These are phyloP conservation scores for Rhagium mordax DNA, from an alignment of 2,888 invertebrate species.

Conservation along the genomic window DNA sequence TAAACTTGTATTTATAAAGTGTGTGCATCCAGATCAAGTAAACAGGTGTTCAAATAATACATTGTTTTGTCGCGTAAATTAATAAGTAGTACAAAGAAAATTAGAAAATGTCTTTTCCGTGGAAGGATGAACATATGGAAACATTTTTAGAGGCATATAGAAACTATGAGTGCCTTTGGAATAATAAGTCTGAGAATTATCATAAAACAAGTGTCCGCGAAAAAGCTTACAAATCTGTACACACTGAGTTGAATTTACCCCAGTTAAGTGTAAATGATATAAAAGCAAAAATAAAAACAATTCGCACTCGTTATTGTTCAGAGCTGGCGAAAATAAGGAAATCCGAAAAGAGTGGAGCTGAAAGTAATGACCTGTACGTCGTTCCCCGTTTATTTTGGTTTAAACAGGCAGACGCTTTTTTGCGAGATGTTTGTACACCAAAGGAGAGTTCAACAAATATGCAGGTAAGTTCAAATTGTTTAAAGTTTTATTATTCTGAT, in stretches of 20 bases:
- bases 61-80: background rate
- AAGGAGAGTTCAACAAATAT: slow-evolving; percentile 34
- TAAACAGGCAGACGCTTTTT: slow-evolving; percentile 33
- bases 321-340: slow-evolving; percentile 58
- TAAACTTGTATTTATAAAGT: background rate
- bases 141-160: background rate
- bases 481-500: background rate
- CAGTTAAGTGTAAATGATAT: slow-evolving; percentile 20
- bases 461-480: slow-evolving; percentile 19
- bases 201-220: background rate
- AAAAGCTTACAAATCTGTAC: background rate
- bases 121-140: background rate
- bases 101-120: background rate
- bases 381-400: slow-evolving; percentile 32
- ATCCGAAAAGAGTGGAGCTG: slow-evolving; percentile 58
- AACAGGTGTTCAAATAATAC: background rate
- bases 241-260: background rate
- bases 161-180: background rate
- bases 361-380: slow-evolving; percentile 52
- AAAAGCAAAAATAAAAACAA: slow-evolving; percentile 42
- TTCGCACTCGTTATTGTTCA: slow-evolving; percentile 57
- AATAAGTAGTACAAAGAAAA: background rate
- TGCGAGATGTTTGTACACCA: slow-evolving; percentile 25
- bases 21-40: background rate
- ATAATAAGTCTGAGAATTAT: background rate